These are phyloP conservation scores for Heliconius ethilla DNA, from an alignment of 2,888 invertebrate species.

Conservation along the genomic window DNA sequence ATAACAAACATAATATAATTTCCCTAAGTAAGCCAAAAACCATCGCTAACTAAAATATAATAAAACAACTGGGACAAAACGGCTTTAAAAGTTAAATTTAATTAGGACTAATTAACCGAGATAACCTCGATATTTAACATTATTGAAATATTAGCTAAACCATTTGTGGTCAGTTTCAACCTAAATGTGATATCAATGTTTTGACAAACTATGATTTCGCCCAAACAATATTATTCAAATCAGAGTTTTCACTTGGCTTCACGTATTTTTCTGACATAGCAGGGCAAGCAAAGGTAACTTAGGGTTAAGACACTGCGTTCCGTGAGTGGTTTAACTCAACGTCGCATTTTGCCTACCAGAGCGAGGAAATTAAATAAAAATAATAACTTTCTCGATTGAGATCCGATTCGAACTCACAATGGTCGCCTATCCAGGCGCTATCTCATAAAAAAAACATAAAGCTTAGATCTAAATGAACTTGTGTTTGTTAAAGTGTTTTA, in stretches of 20 bases:
- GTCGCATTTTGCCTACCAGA: too few relatives aligned
- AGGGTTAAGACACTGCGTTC: too few relatives aligned
- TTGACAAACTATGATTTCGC: background rate
- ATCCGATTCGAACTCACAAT: too few relatives aligned
- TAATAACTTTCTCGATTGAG: too few relatives aligned
- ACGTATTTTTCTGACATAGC: too few relatives aligned
- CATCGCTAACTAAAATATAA: background rate
- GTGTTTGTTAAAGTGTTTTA: too few relatives aligned
- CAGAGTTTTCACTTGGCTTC: background rate
- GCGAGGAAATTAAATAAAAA: too few relatives aligned
- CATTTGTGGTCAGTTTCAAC: constrained; percentile 2
- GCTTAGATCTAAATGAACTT: too few relatives aligned
- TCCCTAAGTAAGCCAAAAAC: background rate
- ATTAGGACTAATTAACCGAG: constrained; percentile 16
- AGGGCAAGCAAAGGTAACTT: too few relatives aligned
- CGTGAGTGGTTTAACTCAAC: too few relatives aligned
- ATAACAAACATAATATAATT: constrained; percentile 2
- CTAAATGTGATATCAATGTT: background rate
- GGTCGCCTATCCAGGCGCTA: too few relatives aligned
- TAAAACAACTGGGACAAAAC: background rate
- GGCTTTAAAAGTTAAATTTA: background rate
- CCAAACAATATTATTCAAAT: background rate
- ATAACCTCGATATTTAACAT: constrained; percentile 6
- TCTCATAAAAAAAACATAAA: too few relatives aligned
- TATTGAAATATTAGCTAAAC: constrained; percentile 13